A percentile compares a stretch with the other conserved stretches of the same genome.
These are phyloP conservation scores for Heliconius melpomene DNA, from an alignment of 1,140 invertebrate genomes.

Conservation along the genomic window DNA sequence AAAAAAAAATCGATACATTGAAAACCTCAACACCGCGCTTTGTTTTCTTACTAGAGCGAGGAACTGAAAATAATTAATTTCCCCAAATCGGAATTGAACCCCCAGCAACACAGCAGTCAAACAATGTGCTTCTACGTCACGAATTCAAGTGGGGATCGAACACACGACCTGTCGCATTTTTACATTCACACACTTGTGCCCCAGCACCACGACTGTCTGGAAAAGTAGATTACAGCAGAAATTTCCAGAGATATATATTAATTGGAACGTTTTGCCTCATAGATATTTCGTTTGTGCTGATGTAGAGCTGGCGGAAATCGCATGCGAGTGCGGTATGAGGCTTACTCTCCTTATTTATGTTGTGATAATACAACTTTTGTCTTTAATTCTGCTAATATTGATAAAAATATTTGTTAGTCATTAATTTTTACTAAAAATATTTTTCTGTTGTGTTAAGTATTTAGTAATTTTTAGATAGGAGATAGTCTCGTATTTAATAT, in stretches of 20 bases:
- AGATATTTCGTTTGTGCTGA: constrained; percentile 57
- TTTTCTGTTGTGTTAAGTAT: background rate
- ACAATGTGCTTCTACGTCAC: too few species aligned
- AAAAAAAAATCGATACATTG: background rate
- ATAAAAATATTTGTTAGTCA: background rate
- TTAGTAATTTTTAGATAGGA: background rate
- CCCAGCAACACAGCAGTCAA: too few species aligned
- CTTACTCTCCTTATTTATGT: constrained; percentile 19
- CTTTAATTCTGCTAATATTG: background rate
- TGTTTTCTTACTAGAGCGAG: background rate
- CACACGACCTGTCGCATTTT: too few species aligned
- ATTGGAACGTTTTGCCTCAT: constrained; percentile 34
- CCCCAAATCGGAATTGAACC: too few species aligned
- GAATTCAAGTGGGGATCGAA: too few species aligned
- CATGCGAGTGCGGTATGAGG: constrained; percentile 34
- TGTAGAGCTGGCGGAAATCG: constrained; percentile 24
- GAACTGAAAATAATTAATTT: too few species aligned
- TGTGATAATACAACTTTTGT: constrained; percentile 18
- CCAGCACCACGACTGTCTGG: too few species aligned
- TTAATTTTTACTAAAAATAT: background rate
- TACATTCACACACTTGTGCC: too few species aligned
- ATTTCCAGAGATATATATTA: background rate
- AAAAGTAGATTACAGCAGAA: too few species aligned
- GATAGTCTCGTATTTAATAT: background rate
- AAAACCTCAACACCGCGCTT: background rate